A percentile compares a stretch with the other conserved stretches of the same genome.
Evolutionary conservation across 2,113 vertebrate species (phyloP).

Genomic region (Plotosus lineatus): DNA sequence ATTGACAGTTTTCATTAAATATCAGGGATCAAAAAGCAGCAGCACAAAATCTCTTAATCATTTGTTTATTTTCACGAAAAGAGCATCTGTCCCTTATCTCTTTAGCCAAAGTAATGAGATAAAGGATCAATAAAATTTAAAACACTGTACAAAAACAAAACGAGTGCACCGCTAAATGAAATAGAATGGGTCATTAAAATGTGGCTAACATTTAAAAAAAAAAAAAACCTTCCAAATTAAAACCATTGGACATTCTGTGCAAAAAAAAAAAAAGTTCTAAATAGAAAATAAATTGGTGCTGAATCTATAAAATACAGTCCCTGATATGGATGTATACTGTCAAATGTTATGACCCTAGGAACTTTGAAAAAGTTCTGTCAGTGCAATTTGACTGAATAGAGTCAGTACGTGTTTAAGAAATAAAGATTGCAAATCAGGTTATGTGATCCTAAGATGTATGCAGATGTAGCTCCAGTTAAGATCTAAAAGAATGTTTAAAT

Average conservation of each 20-base stretch:
- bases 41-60: background rate
- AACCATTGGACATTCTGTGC: background rate
- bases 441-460: background rate
- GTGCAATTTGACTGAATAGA: too few relatives aligned
- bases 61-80: conserved; percentile 60
- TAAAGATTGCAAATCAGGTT: too few relatives aligned
- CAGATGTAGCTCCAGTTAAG: background rate
- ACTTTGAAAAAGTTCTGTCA: too few relatives aligned
- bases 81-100: conserved; percentile 50
- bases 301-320: too few relatives aligned
- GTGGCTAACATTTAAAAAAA: conserved; percentile 29
- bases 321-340: too few relatives aligned
- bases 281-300: too few relatives aligned
- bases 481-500: conserved; percentile 11
- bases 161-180: conserved; percentile 35
- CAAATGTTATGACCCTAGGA: background rate
- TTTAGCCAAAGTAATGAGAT: conserved; percentile 42
- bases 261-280: too few relatives aligned
- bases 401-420: too few relatives aligned
- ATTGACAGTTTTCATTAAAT: too few relatives aligned
- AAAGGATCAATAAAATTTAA: conserved; percentile 46
- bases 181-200: conserved; percentile 49
- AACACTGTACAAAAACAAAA: conserved; percentile 55
- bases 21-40: background rate
- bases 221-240: conserved; percentile 34